Conservation (phyloP, 2,888 invertebrate genomes). For the Drosophila sordidapex region DNA sequence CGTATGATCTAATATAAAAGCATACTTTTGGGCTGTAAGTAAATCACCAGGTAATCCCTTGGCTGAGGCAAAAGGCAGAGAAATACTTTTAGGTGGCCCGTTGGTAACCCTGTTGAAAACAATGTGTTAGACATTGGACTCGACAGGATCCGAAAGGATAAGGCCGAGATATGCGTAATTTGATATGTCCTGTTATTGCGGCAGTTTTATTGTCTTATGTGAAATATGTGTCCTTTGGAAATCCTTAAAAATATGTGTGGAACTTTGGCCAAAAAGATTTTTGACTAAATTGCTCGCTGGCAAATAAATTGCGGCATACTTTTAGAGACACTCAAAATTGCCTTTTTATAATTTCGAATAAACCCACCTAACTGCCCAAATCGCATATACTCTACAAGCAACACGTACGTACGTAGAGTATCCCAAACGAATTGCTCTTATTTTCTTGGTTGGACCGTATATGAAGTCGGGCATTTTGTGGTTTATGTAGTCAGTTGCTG, state of each 20-base stretch:
- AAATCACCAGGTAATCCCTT: neutral
- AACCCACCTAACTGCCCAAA: neutral
- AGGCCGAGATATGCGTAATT: no score
- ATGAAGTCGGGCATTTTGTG: constrained; percentile 25
- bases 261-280: neutral
- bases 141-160: no score
- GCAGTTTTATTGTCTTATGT: no score
- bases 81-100: neutral
- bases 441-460: constrained; percentile 17
- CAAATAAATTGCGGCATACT: neutral
- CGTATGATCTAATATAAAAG: neutral
- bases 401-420: neutral
- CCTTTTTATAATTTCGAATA: neutral
- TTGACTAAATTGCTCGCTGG: neutral
- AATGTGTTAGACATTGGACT: neutral
- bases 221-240: neutral
- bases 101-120: neutral
- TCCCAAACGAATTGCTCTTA: constrained; percentile 11
- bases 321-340: neutral
- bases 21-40: no score
- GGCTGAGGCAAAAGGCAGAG: neutral
- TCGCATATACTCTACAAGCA: neutral
- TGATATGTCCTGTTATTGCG: no score
- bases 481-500: constrained; percentile 19
- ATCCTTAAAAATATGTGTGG: neutral